phyloP scores from a whole-genome alignment of 2,113 vertebrate species.

The Sylvia atricapilla region DNA sequence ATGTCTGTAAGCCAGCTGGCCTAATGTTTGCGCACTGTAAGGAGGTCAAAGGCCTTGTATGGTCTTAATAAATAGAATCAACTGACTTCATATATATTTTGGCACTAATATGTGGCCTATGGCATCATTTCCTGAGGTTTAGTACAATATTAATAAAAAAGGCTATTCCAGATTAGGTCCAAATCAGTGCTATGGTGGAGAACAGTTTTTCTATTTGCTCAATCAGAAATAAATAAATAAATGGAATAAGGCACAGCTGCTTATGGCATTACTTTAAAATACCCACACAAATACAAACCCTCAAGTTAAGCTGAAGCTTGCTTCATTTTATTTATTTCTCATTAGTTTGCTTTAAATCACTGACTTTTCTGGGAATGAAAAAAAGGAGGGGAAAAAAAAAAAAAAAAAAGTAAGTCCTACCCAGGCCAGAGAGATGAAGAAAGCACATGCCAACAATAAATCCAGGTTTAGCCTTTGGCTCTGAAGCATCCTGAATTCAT shows the following conservation, averaged over 20 bases:
- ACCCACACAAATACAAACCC: neutral
- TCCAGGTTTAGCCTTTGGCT: slow-evolving; percentile 64
- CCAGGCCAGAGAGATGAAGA: neutral
- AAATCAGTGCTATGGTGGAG: slow-evolving; percentile 36
- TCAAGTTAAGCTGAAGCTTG: slow-evolving; percentile 10
- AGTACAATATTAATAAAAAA: slow-evolving; percentile 74
- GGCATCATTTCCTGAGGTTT: slow-evolving; percentile 78
- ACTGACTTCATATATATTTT: slow-evolving; percentile 73
- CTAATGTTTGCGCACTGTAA: slow-evolving; percentile 45
- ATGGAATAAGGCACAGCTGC: neutral
- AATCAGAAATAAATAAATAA: slow-evolving; percentile 35
- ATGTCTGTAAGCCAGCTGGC: slow-evolving; percentile 67
- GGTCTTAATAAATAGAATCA: slow-evolving; percentile 77
- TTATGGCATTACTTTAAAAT: slow-evolving; percentile 42
- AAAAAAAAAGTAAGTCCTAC: neutral
- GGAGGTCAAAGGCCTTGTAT: slow-evolving; percentile 67
- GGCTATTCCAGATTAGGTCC: slow-evolving; percentile 61
- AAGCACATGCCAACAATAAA: slow-evolving; percentile 39
- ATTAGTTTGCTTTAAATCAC: slow-evolving; percentile 44
- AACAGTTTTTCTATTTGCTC: slow-evolving; percentile 51
- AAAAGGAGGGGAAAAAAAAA: neutral
- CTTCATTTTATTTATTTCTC: slow-evolving; percentile 38
- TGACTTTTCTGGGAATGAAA: neutral
- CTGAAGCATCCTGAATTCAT: slow-evolving; percentile 61
- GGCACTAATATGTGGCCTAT: slow-evolving; percentile 75